Evolutionary conservation across 2,888 invertebrate species (phyloP), one percentile per base, ranked within the genome.

Genomic region (Rotaria magnacalcarata): DNA sequence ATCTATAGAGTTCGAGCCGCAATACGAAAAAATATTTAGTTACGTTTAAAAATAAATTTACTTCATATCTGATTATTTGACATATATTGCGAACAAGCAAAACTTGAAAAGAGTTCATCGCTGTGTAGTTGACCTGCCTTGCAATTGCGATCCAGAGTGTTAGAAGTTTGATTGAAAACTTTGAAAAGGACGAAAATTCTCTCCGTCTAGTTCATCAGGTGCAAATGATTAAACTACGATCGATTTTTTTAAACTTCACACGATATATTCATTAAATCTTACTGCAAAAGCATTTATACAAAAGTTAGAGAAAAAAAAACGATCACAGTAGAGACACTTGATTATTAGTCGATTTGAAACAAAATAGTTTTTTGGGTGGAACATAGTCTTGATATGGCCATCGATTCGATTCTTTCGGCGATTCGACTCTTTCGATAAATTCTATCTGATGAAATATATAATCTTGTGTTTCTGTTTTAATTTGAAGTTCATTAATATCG

Each of bases 361-460:
- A 67, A 67, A 67, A 67, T 34, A 67, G 67, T 67, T 34, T 67
- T 67, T 67, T 67, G 1, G 67, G 67, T 34, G 67, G 67, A 34
- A 19, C 2, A 67, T 67, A 67, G 7, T 67, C 67, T 67, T 67
- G 19, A 67, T 67, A 67, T 27, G 67, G 67, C 67, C 67, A 67
- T 67, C 67, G 67, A 34, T 67, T 67, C 34, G 67, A 67, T 67
- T 67, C 67, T 67, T 67, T 67, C 4, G 67, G 67, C 5, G 67
- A 67, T 67, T 16, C 34, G 24, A 67, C 34, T 27, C 67, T 34
- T 67, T 67, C 67, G 34, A 67, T 34, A 67, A 34, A 67, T 34
- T 67, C 67, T 27, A 67, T 67, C 34, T 67, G 34, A 67, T 67
- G 67, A 41, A 67, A 67, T 19, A 67, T 67, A 67, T 67, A 67